Evolutionary conservation across 2,888 invertebrate species (phyloP).

Genomic region (Latrodectus hesperus): DNA sequence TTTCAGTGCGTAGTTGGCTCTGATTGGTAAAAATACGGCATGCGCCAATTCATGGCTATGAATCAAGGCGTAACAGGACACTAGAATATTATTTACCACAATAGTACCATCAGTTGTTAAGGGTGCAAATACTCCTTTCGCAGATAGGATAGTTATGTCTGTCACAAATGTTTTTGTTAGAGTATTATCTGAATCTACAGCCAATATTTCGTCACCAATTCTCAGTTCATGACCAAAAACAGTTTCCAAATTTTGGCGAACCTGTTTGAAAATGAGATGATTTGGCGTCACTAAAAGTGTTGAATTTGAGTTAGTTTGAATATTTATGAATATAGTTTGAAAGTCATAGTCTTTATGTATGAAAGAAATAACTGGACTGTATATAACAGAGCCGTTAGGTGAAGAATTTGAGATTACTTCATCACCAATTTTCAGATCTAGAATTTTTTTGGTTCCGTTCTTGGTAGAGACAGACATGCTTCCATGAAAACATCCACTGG

Average conservation of each 20-base stretch:
- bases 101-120: conserved; percentile 90
- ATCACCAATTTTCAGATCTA: conserved; percentile 85
- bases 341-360: conserved; percentile 86
- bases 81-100: conserved; percentile 89
- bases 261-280: conserved; percentile 82
- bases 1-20: background rate
- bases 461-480: conserved; percentile 84
- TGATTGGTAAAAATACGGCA: conserved; percentile 84
- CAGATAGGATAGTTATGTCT: conserved; percentile 10
- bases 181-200: background rate
- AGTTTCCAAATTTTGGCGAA: conserved; percentile 48
- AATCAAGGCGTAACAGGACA: conserved; percentile 94
- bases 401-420: conserved; percentile 83
- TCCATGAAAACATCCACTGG: conserved; percentile 93
- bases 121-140: conserved; percentile 90
- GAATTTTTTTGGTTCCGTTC: conserved; percentile 80
- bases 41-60: conserved; percentile 90
- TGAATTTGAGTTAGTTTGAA: conserved; percentile 85
- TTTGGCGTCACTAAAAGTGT: conserved; percentile 87
- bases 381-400: conserved; percentile 79
- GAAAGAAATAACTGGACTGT: conserved; percentile 91
- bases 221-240: conserved; percentile 80
- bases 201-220: conserved; percentile 79
- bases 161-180: conserved; percentile 6
- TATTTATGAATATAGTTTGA: conserved; percentile 57